Base-by-base conservation (phyloP, 2,113 vertebrate species). In the Monopterus albus region DNA sequence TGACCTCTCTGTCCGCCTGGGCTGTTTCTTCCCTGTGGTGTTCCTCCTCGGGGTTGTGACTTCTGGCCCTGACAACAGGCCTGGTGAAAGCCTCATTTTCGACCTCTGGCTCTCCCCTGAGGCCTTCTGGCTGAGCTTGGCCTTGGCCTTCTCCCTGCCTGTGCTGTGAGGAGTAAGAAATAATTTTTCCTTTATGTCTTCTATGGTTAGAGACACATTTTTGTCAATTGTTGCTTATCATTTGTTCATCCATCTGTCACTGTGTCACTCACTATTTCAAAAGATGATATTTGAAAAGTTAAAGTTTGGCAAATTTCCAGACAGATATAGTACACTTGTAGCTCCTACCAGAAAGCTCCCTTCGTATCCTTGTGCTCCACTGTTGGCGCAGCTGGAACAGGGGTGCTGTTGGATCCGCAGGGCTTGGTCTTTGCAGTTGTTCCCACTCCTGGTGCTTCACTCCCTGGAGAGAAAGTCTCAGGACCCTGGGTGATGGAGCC, bases 11-110 rank as follows among this genome's bases (percentile, higher is more conserved):
- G 95, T 91, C 80, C 94, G 96, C 91, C 95, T 93, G 82, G 95
- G 94, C 83, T 96, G 96, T 59, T 97, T 97, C 89, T 97, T 97
- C 69, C 95, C 96, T 3, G 91, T 92, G 80, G 91, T 92, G 88
- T 88, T 95, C 91, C 94, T 96, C 91, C 94, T 79, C 0, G 73
- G 94, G 64, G 95, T 88, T 8, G 75, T 67, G 67, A 94, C 92
- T 77, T 97, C 97, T 17, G 83, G 78, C 13, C 72, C 90, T 1
- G 88, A 82, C 84, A 94, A 83, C 69, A 92, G 81, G 79, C 92
- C 91, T 14, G 96, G 95, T 5, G 95, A 95, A 78, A 90, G 62
- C 79, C 96, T 97, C 77, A 95, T 94, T 89, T 96, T 98, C 71
- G 94, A 92, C 78, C 89, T 94, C 87, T 98, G 98, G 35, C 92